Percentiles rank a stretch among this genome's conserved stretches.
Conservation (phyloP, 2,113 vertebrate species). For the Danio rerio region GRCz12tu NC_133188.1:25438001-25438500, state of each 20-base stretch:
- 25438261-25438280: conserved; percentile 34
- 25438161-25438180: conserved; percentile 24
- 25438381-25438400: not conserved
- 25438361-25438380: not conserved
- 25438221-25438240: conserved; percentile 34
- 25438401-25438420: not conserved
- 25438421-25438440: not conserved
- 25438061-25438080: conserved; percentile 28
- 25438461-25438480: not conserved
- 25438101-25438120: conserved; percentile 33
- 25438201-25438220: not conserved
- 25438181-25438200: not conserved
- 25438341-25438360: not conserved
- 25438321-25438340: not conserved
- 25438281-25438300: conserved; percentile 22
- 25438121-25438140: conserved; percentile 18
- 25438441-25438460: not conserved
- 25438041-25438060: conserved; percentile 34
- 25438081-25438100: conserved; percentile 17
- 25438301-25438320: not conserved
- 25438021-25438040: conserved; percentile 30
- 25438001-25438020: not conserved
- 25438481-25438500: not conserved
- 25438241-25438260: conserved; percentile 23
- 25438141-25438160: conserved; percentile 41